Conservation (phyloP, 2,113 vertebrate genomes). For the Urocynchramus pylzowi region DNA sequence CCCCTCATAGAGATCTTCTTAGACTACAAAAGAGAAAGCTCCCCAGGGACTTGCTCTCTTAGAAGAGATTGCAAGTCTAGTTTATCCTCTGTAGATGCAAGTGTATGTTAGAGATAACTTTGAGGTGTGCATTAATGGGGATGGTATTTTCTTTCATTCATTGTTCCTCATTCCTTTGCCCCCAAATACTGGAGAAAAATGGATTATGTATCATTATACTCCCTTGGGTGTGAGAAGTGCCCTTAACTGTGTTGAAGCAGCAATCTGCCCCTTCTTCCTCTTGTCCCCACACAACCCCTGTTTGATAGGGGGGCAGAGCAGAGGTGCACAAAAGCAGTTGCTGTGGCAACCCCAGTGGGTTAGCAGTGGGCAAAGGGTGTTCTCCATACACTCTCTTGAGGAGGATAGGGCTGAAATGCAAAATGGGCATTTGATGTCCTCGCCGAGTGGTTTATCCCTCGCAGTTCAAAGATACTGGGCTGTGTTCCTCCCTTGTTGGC, state of each 20-base stretch:
- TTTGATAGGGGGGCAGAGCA: not conserved
- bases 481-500: not conserved
- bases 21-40: conserved; percentile 30
- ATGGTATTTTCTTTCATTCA: not conserved
- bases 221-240: not conserved
- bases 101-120: not conserved
- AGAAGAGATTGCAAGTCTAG: not conserved
- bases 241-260: not conserved
- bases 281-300: not conserved
- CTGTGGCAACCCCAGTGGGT: not conserved
- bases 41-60: not conserved
- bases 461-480: not conserved
- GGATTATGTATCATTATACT: not conserved
- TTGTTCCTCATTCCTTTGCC: not conserved
- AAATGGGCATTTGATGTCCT: not conserved
- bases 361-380: not conserved
- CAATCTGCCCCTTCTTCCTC: not conserved
- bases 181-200: not conserved
- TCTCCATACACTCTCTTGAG: not conserved
- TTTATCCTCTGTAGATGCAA: not conserved
- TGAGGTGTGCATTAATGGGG: not conserved
- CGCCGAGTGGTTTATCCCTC: not conserved
- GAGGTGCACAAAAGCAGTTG: not conserved
- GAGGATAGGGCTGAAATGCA: not conserved
- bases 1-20: not conserved